Percentiles rank a stretch among this genome's conserved stretches.
These are phyloP conservation scores for Eublepharis macularius DNA, from an alignment of 2,113 vertebrate species.

Conservation along the genomic window DNA sequence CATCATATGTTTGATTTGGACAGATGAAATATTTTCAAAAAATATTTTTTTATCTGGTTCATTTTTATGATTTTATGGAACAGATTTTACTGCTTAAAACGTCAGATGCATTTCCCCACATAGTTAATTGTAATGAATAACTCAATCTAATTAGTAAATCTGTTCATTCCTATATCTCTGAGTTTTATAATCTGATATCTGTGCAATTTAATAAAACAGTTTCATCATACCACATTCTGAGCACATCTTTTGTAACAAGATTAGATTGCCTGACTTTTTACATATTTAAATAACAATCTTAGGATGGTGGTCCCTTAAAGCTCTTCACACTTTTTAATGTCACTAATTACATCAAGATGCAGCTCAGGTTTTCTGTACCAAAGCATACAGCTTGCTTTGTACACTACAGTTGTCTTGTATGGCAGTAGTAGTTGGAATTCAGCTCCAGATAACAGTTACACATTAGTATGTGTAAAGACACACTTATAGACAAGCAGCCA, in stretches of 20 bases:
- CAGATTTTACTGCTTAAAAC: conserved; percentile 12
- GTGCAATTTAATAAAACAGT: conserved; percentile 26
- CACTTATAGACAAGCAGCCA: too few relatives aligned
- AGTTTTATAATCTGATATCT: conserved; percentile 41
- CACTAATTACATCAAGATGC: background rate
- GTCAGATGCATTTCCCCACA: background rate
- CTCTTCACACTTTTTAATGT: background rate
- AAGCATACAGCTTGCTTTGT: too few relatives aligned
- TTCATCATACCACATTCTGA: conserved; percentile 12
- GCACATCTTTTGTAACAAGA: conserved; percentile 12
- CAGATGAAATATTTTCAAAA: background rate
- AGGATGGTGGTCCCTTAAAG: background rate
- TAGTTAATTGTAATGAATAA: background rate
- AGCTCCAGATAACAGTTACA: too few relatives aligned
- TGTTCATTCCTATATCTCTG: conserved; percentile 17
- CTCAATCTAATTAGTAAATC: conserved; percentile 36
- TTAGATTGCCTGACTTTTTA: background rate
- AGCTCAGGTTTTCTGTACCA: background rate
- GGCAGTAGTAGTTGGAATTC: too few relatives aligned
- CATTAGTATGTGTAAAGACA: too few relatives aligned
- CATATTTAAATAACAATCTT: conserved; percentile 1
- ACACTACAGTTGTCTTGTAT: too few relatives aligned
- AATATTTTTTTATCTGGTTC: background rate
- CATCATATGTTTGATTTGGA: background rate
- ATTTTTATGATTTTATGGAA: background rate